Base-by-base conservation (phyloP, 2,888 invertebrate species). In the Microplitis deprimator region DNA sequence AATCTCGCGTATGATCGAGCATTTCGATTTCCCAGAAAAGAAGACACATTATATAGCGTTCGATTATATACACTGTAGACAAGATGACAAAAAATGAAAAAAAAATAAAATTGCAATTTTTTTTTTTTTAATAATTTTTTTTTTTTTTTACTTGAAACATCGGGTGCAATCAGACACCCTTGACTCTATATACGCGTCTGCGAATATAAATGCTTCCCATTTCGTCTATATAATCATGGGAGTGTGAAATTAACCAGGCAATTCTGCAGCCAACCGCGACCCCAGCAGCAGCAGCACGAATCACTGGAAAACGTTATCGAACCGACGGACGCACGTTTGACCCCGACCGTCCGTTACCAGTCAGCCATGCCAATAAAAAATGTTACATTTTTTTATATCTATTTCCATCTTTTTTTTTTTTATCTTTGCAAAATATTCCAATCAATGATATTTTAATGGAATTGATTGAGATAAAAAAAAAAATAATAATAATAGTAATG, bases 221-320 rank as follows among this genome's bases (percentile, higher is more conserved):
- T 87, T 85, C 86, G 85, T 86, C 85, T 87, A 87, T 87, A 87
- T 88, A 88, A 87, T 87, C 88, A 87, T 87, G 87, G 87, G 83
- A 88, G 87, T 88, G 88, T 88, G 88, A 88, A 88, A 88, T 88
- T 88, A 88, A 88, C 86, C 86, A 85, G 85, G 84, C 87, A 86
- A 86, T 86, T 84, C 84, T 81, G 83, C 86, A 85, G 86, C 85
- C 86, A 84, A 87, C 86, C 87, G 84, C 86, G 83, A 86, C 84
- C 79, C 82, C 83, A 68, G 76, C 50, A 13, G 50, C 50, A 50
- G 50, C 50, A 50, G 10, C 68, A 77, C 80, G 81, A 82, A 81
- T 77, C 81, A 77, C 81, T 77, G 78, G 74, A 79, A 78, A 72
- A 67, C 79, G 67, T 78, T 68, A 79, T 62, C 72, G 40, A 76